A percentile compares a stretch with the other conserved stretches of the same genome.
phyloP scores from a whole-genome alignment of 2,888 invertebrate species.

The Pseudoips prasinana region DNA sequence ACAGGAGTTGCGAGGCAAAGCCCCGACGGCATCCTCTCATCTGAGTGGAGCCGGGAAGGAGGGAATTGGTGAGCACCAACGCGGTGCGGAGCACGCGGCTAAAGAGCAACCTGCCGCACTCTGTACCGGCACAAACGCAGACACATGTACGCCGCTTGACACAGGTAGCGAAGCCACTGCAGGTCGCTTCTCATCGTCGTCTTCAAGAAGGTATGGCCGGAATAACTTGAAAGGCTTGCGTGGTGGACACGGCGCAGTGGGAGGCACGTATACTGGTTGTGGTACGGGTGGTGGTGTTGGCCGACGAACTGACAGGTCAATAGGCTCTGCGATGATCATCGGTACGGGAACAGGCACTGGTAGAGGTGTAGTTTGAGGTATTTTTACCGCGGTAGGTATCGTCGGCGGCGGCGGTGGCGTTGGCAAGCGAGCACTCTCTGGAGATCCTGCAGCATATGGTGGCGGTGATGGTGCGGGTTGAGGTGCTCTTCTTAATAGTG shows the following conservation, averaged over 20 bases:
- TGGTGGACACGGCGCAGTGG: conserved; percentile 54
- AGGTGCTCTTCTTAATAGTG: conserved; percentile 79
- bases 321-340: conserved; percentile 55
- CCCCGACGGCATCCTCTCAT: conserved; percentile 69
- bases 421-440: conserved; percentile 70
- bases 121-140: conserved; percentile 75
- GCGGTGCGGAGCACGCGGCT: conserved; percentile 66
- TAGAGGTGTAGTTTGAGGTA: conserved; percentile 28
- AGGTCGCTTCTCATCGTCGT: conserved; percentile 75
- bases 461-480: conserved; percentile 76
- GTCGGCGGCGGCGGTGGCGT: conserved; percentile 58
- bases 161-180: conserved; percentile 63
- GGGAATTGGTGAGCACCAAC: conserved; percentile 87
- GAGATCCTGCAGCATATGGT: conserved; percentile 67
- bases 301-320: conserved; percentile 63
- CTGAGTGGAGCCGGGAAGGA: conserved; percentile 76
- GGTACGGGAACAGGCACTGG: conserved; percentile 50
- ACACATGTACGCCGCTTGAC: conserved; percentile 60
- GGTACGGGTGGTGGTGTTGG: conserved; percentile 61
- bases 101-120: conserved; percentile 67
- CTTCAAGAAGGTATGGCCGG: conserved; percentile 88
- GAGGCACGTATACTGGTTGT: conserved; percentile 44
- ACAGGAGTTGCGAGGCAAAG: conserved; percentile 65
- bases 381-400: conserved; percentile 41
- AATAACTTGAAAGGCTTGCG: conserved; percentile 88